These are phyloP conservation scores for Anisognathus igniventris DNA, from an alignment of 2,797 vertebrate species.

Conservation along the genomic window DNA sequence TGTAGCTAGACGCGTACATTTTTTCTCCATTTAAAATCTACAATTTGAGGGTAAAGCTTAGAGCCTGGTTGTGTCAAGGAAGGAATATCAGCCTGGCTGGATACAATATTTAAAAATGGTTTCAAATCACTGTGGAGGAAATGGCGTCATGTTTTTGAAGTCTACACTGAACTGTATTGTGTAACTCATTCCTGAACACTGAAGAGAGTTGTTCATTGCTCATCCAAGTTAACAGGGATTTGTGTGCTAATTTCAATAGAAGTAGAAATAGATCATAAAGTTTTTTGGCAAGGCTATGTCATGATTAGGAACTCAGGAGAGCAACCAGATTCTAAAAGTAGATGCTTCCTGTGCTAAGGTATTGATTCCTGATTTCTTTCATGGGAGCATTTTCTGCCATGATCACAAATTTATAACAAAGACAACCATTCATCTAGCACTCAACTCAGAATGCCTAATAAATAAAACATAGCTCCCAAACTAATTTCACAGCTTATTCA, in stretches of 20 bases:
- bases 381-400: background rate
- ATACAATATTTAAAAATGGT: background rate
- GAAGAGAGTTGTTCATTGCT: background rate
- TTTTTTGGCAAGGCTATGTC: background rate
- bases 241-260: background rate
- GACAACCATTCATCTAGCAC: background rate
- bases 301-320: background rate
- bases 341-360: background rate
- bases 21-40: background rate
- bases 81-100: background rate
- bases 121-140: background rate
- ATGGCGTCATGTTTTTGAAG: background rate
- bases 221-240: background rate
- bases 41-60: background rate
- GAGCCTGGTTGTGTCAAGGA: background rate
- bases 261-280: background rate
- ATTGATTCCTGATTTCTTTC: background rate
- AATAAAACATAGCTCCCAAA: background rate
- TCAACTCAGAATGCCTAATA: background rate
- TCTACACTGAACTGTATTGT: background rate
- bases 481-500: background rate
- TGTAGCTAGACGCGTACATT: background rate
- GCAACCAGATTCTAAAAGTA: background rate
- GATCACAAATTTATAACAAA: background rate
- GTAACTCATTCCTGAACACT: background rate